Evolutionary conservation across 2,113 vertebrate species (phyloP).

Genomic region (Grammomys dolichurus): DNA sequence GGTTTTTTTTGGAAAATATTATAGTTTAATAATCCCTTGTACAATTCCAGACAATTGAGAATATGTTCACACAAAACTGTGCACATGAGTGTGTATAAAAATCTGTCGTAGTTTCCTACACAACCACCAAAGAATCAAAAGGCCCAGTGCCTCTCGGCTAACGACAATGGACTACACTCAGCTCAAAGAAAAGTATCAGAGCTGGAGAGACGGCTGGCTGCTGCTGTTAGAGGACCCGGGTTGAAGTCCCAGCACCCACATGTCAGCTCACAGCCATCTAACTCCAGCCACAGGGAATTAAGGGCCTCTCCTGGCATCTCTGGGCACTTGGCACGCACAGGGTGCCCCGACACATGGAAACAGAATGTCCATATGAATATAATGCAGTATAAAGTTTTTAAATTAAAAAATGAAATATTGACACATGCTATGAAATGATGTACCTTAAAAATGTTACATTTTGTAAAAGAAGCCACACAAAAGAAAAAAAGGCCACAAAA

Average conservation of each 20-base stretch:
- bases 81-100: background rate
- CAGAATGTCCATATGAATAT: background rate
- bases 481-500: background rate
- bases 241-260: background rate
- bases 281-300: background rate
- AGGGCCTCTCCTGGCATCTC: background rate
- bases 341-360: background rate
- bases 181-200: background rate
- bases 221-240: background rate
- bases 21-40: slow-evolving; percentile 31
- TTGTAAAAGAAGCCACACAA: background rate
- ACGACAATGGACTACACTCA: background rate
- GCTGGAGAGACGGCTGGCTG: background rate
- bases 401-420: background rate
- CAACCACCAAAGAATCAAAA: background rate
- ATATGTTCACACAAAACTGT: background rate
- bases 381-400: background rate
- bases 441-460: background rate
- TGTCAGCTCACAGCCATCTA: background rate
- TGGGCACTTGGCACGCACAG: background rate
- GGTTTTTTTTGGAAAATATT: slow-evolving; percentile 9
- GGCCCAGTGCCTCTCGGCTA: background rate
- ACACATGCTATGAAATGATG: background rate
- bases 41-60: background rate
- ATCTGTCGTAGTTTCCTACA: background rate